Evolutionary conservation across 2,888 invertebrate genomes (phyloP).

Genomic region (Tetranychus piercei): DNA sequence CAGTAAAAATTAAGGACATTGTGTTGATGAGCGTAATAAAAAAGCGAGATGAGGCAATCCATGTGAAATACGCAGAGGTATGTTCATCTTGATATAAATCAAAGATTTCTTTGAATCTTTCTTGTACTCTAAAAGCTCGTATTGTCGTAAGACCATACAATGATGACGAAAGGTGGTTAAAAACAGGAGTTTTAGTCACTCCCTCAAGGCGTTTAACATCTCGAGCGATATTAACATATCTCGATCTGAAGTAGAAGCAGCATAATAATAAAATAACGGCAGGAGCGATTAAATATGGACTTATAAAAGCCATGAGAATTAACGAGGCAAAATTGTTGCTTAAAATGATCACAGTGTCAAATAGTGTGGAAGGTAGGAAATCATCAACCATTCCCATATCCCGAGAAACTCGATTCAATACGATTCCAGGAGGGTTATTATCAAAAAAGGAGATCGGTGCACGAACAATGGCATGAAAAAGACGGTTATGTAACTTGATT

Average conservation of each 20-base stretch:
- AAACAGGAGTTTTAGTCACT: slow-evolving; percentile 69
- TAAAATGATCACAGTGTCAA: slow-evolving; percentile 34
- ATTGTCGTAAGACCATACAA: slow-evolving; percentile 79
- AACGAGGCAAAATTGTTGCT: slow-evolving; percentile 42
- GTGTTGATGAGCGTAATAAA: slow-evolving; percentile 84
- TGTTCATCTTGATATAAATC: slow-evolving; percentile 46
- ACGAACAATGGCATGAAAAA: slow-evolving; percentile 33
- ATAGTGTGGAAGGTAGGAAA: slow-evolving; percentile 33
- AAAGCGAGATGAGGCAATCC: slow-evolving; percentile 70
- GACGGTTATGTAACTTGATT: slow-evolving; percentile 25
- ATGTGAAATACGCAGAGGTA: slow-evolving; percentile 77
- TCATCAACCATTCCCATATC: slow-evolving; percentile 36
- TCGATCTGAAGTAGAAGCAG: slow-evolving; percentile 34
- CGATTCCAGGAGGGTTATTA: slow-evolving; percentile 37
- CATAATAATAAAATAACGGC: slow-evolving; percentile 34
- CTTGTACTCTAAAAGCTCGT: slow-evolving; percentile 64
- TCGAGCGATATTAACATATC: slow-evolving; percentile 36
- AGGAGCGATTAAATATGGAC: slow-evolving; percentile 33
- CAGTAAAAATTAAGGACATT: slow-evolving; percentile 66
- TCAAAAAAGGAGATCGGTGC: slow-evolving; percentile 34
- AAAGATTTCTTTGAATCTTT: slow-evolving; percentile 39
- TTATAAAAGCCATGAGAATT: slow-evolving; percentile 35
- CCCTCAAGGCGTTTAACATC: slow-evolving; percentile 39
- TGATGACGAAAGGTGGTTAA: slow-evolving; percentile 71
- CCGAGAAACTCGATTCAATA: slow-evolving; percentile 34